A percentile compares a stretch with the other conserved stretches of the same genome.
phyloP scores from a whole-genome alignment of 2,113 vertebrate species.

The Camelus dromedarius region DNA sequence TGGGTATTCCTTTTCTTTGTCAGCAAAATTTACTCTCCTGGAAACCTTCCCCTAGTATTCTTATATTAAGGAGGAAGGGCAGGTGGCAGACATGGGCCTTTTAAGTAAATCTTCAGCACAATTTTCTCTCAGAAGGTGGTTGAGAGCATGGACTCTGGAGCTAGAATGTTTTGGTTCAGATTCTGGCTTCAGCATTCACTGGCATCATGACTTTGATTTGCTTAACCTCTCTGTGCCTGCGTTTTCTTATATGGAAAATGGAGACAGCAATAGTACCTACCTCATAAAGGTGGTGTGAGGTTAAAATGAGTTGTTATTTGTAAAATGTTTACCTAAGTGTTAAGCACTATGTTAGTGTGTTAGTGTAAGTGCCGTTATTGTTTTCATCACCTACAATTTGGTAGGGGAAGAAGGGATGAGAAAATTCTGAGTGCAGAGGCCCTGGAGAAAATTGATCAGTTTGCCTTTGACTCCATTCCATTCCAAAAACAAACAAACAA shows the following conservation, averaged over 20 bases:
- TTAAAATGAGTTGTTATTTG: neutral
- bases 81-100: neutral
- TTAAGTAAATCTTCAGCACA: conserved; percentile 23
- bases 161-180: neutral
- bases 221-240: neutral
- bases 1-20: conserved; percentile 51
- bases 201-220: neutral
- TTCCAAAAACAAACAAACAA: neutral
- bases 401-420: neutral
- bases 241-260: neutral
- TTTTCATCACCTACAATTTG: neutral
- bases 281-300: neutral
- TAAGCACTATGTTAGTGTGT: neutral
- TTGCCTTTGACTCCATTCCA: neutral
- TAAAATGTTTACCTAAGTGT: neutral
- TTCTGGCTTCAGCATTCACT: neutral
- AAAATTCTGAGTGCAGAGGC: neutral
- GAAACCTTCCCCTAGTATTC: neutral
- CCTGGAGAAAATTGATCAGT: neutral
- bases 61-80: neutral
- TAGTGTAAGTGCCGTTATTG: neutral
- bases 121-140: neutral
- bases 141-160: neutral
- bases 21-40: conserved; percentile 63
- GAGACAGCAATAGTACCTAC: neutral